Percentiles rank a stretch among this genome's conserved stretches.
These are phyloP conservation scores for Simalia tracyae DNA, from an alignment of 2,797 vertebrate genomes.

Conservation along the genomic window DNA sequence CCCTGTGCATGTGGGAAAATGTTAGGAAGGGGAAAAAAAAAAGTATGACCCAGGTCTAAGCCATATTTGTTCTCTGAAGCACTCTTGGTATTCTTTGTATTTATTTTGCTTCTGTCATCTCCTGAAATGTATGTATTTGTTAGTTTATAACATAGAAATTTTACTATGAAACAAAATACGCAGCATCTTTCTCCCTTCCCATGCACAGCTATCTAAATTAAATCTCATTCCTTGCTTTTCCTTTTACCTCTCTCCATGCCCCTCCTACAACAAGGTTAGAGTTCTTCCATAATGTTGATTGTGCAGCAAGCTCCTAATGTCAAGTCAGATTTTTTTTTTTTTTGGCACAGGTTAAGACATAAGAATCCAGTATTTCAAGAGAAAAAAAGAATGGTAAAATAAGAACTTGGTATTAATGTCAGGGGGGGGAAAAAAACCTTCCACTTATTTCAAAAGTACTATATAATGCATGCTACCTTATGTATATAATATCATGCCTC, in stretches of 20 bases:
- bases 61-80: neutral
- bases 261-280: slow-evolving; percentile 33
- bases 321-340: slow-evolving; percentile 31
- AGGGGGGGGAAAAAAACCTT: slow-evolving; percentile 15
- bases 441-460: slow-evolving; percentile 45
- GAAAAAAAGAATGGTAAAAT: slow-evolving; percentile 38
- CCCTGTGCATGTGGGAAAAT: too few relatives aligned
- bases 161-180: slow-evolving; percentile 38
- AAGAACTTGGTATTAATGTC: slow-evolving; percentile 55
- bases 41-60: neutral
- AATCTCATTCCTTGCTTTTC: slow-evolving; percentile 54
- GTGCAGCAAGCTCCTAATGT: slow-evolving; percentile 41
- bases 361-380: slow-evolving; percentile 47
- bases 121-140: slow-evolving; percentile 19
- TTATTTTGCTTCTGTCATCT: neutral
- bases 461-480: slow-evolving; percentile 2
- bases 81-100: neutral
- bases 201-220: slow-evolving; percentile 62
- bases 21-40: too few relatives aligned
- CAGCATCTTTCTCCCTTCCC: slow-evolving; percentile 29
- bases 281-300: slow-evolving; percentile 54
- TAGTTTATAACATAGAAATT: slow-evolving; percentile 33
- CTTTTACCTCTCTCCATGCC: neutral
- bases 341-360: slow-evolving; percentile 12
- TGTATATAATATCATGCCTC: slow-evolving; percentile 29